A percentile compares a stretch with the other conserved stretches of the same genome.
phyloP scores from a whole-genome alignment of 2,888 invertebrate species.

The Athalia cordata region DNA sequence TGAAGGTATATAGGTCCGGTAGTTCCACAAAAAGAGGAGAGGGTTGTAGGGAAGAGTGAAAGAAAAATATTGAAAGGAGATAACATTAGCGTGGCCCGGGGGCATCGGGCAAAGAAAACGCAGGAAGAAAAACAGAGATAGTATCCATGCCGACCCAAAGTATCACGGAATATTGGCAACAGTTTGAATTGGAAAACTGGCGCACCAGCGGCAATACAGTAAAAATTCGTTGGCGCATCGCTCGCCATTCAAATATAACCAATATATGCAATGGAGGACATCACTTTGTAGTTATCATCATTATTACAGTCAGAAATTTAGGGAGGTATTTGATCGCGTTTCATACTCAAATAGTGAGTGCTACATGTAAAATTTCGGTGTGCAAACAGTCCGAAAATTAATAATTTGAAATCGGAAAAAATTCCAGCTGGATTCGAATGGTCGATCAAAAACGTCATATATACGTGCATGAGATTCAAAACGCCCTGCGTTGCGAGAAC shows the following conservation, averaged over 20 bases:
- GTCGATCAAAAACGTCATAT: too few relatives aligned
- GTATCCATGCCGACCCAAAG: neutral
- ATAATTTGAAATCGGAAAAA: too few relatives aligned
- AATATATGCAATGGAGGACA: slow-evolving; percentile 20
- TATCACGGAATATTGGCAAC: slow-evolving; percentile 32
- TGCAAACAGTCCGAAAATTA: too few relatives aligned
- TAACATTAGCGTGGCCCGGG: slow-evolving; percentile 39
- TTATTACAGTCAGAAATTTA: too few relatives aligned
- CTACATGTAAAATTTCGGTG: too few relatives aligned
- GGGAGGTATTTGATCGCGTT: too few relatives aligned
- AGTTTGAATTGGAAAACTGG: slow-evolving; percentile 38
- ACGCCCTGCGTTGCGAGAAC: too few relatives aligned
- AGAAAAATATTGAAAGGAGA: slow-evolving; percentile 42
- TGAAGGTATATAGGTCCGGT: neutral
- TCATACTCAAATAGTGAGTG: too few relatives aligned
- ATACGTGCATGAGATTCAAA: too few relatives aligned
- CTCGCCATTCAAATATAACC: slow-evolving; percentile 29
- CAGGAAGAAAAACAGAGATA: slow-evolving; percentile 29
- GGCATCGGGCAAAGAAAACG: slow-evolving; percentile 11
- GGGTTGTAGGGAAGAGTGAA: slow-evolving; percentile 13
- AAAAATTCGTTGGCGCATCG: slow-evolving; percentile 38
- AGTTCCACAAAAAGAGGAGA: neutral
- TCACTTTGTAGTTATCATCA: slow-evolving; percentile 10
- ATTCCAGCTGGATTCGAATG: too few relatives aligned
- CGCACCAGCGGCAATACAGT: slow-evolving; percentile 25